Base-by-base conservation (phyloP, 2,113 vertebrate species). In the human region DNA sequence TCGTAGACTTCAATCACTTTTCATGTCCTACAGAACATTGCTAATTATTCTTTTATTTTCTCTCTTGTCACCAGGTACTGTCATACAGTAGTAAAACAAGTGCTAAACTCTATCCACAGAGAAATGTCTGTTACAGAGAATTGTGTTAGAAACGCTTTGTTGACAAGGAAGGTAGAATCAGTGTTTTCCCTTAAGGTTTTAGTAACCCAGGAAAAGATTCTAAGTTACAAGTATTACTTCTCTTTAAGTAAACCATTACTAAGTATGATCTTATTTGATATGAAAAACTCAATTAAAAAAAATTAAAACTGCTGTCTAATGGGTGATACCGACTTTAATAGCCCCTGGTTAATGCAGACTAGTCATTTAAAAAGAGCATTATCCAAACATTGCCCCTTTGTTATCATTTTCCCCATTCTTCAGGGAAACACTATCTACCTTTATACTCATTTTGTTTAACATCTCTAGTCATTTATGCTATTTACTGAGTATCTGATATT, bases 361-460 rank as follows among this genome's bases (percentile, higher is more conserved):
- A n/a, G 8, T 78, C 92, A 89, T 80, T 93, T 89, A 52, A 93
- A 93, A 87, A 76, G 75, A 76, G 64, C 6, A 0, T 3, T 68
- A 40, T 90, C 92, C 80, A 95, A 90, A 97, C 79, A 93, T 50
- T 55, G 32, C 27, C 23, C 20, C 38, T 97, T 85, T 83, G 82
- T 76, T 82, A 66, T 59, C 80, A 64, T 84, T 76, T 96, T 75
- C 85, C 83, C 93, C 73, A 50, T 70, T 92, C 81, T 85, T 88
- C 30, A 72, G 48, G 68, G 96, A 96, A 96, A 96, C 35, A 64
- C 72, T 64, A 96, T 87, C 92, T 91, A 95, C 97, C 94, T 95
- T 93, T n/a, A 86, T 43, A 93, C 64, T 95, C 84, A 81, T 93
- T 80, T 55, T 93, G 94, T 95, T 96, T 98, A 96, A 72, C 17